Evolutionary conservation across 1,140 invertebrate species (phyloP), one percentile per base, ranked within the genome.

Genomic region (Tetranychus cinnabarinus): DNA sequence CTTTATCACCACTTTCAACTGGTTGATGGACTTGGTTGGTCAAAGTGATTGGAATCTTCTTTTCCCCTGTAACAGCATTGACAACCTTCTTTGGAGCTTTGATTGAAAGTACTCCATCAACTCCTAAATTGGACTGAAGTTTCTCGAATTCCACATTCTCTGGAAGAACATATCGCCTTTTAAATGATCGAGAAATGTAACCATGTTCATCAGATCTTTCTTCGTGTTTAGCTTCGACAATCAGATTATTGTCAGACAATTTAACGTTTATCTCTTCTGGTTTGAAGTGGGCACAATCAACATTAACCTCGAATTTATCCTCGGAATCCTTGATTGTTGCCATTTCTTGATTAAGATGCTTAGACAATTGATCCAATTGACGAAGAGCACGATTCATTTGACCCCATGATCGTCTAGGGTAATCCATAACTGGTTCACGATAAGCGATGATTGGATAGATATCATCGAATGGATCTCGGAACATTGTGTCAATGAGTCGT

Each of bases 181-280:
- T 79, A 72, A 88, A 88, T 68, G 85, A 81, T 7, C 82, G 77
- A 0, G 80, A 80, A n/a, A 85, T 77, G 67, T 73, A 85, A 3
- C 84, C 84, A 65, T 83, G 80, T 39, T 70, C 68, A 36, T 68
- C 69, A 3, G 48, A 48, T 33, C 64, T 54, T 37, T 70, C 69
- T 54, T 68, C 66, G 60, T 71, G 70, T n/a, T 65, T 68, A 5
- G 66, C 70, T 34, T 68, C 65, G n/a, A 72, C 63, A 7, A 68
- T 61, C 10, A 72, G 55, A 39, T 61, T 65, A 58, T 73, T 73
- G 60, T 69, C 69, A 0, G 67, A 61, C 1, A 66, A 66, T 61
- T 70, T 70, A 10, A 71, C 65, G 15, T 62, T 62, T 33, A 71
- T 67, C 58, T 70, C 70, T 15, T 69, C 69, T 2, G 69, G 69